phyloP scores from a whole-genome alignment of 2,113 vertebrate species.

The Chionomys nivalis region DNA sequence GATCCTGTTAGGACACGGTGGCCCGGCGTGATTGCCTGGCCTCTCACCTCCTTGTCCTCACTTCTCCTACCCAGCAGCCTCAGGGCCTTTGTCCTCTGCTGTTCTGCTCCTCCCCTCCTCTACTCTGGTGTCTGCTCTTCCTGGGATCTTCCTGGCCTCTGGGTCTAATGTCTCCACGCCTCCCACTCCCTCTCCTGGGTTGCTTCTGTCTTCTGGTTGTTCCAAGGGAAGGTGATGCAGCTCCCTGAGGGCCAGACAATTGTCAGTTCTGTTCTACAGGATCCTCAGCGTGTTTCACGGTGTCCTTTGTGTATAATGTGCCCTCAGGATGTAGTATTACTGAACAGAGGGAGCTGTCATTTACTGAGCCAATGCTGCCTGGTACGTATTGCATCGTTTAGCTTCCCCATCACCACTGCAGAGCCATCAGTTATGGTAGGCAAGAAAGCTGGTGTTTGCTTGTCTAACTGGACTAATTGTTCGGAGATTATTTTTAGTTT shows the following conservation, averaged over 20 bases:
- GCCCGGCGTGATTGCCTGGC: not conserved
- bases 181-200: accelerated
- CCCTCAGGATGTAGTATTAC: not conserved
- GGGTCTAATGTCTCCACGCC: not conserved
- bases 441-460: not conserved
- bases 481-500: not conserved
- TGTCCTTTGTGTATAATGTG: not conserved
- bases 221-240: not conserved
- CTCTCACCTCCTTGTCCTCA: not conserved
- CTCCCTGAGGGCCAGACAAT: not conserved
- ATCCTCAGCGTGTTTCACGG: not conserved
- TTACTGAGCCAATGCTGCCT: not conserved
- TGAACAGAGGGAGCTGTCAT: not conserved
- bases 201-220: not conserved
- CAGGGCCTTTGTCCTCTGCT: not conserved
- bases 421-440: not conserved
- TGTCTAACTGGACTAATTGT: not conserved
- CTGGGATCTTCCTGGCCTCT: not conserved
- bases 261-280: not conserved
- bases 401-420: not conserved
- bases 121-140: not conserved
- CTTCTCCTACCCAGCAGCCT: accelerated
- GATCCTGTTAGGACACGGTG: not conserved
- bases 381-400: not conserved
- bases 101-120: not conserved